Conservation (phyloP, 2,113 vertebrate genomes). For the Dolichallabes microphthalmus region DNA sequence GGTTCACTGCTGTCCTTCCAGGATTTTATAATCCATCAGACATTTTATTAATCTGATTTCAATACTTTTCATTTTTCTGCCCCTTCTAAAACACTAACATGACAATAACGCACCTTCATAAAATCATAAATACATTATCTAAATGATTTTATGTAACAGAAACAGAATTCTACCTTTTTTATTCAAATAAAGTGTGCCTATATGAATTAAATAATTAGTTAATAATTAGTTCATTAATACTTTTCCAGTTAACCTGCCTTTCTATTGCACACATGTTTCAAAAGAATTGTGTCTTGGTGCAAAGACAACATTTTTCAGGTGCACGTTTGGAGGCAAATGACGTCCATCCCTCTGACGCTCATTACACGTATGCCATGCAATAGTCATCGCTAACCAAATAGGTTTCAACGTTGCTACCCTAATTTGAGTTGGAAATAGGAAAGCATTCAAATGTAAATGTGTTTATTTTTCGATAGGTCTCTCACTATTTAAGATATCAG, state of each 20-base stretch:
- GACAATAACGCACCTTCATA: no score
- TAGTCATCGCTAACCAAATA: constrained; percentile 47
- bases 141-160: neutral
- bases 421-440: constrained; percentile 70
- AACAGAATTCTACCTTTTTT: neutral
- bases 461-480: constrained; percentile 3
- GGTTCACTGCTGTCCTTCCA: no score
- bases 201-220: no score
- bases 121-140: no score
- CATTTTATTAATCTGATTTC: no score
- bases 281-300: neutral
- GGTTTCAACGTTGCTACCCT: constrained; percentile 44
- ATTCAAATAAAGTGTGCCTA: no score
- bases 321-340: constrained; percentile 23
- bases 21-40: no score
- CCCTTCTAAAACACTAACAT: no score
- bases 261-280: neutral
- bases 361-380: neutral
- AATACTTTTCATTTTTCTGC: no score
- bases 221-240: no score
- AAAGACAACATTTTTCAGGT: neutral
- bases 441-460: constrained; percentile 64
- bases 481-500: constrained; percentile 40
- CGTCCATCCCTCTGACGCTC: neutral
- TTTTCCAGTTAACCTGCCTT: neutral